phyloP scores from a whole-genome alignment of 1,140 invertebrate species.

The Hetaerina americana region DNA sequence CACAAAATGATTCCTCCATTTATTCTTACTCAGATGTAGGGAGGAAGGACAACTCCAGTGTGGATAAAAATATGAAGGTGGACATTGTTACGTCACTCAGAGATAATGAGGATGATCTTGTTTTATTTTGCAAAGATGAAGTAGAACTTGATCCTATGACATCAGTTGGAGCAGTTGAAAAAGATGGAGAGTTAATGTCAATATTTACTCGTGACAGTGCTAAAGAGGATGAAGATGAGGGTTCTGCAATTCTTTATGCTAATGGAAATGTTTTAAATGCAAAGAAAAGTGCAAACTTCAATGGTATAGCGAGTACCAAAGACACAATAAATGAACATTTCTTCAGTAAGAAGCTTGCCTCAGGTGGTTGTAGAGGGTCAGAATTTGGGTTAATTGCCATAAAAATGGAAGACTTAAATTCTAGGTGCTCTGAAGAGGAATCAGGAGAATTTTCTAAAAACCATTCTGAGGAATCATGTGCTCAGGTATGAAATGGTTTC shows the following conservation, averaged over 20 bases:
- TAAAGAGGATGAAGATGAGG: background rate
- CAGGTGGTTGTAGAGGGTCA: background rate
- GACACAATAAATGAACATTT: background rate
- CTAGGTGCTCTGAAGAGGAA: background rate
- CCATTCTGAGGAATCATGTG: background rate
- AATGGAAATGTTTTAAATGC: background rate
- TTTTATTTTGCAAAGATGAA: background rate
- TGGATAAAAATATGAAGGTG: background rate
- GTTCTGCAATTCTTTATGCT: background rate
- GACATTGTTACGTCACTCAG: background rate
- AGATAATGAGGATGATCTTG: background rate
- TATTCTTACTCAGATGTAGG: background rate
- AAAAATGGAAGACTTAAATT: background rate
- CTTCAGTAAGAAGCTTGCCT: background rate
- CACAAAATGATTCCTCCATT: background rate
- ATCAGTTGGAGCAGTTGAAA: background rate
- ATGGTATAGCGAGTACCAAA: background rate
- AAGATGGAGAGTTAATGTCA: background rate
- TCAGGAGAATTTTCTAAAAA: background rate
- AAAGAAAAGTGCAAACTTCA: background rate
- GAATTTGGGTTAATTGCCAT: background rate
- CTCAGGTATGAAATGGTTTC: background rate
- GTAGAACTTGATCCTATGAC: background rate
- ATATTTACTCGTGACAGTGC: background rate
- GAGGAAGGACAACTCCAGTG: background rate